Percentiles rank a stretch among this genome's conserved stretches.
Conservation (phyloP, 2,888 invertebrate genomes). For the Sinopyrophorus schimmeli region DNA sequence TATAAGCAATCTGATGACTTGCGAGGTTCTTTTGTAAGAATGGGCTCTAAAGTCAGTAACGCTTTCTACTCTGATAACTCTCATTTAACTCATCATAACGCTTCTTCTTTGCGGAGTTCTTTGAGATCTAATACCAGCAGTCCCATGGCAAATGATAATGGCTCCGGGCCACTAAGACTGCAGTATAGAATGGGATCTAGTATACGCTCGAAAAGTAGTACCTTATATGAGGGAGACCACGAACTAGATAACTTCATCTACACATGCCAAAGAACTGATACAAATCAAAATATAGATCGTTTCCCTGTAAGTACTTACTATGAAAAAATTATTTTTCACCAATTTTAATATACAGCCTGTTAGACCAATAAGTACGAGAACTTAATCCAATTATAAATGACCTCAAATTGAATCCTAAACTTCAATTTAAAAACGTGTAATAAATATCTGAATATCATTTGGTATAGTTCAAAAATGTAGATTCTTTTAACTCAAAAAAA, state of each 20-base stretch:
- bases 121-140: constrained; percentile 40
- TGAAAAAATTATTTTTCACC: too few species aligned
- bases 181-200: constrained; percentile 45
- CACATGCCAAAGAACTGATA: constrained; percentile 38
- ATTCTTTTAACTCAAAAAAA: too few species aligned
- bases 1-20: constrained; percentile 30
- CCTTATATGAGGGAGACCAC: constrained; percentile 48
- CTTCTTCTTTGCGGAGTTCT: constrained; percentile 39
- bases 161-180: constrained; percentile 41
- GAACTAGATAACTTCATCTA: constrained; percentile 41
- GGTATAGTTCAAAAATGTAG: too few species aligned
- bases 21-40: constrained; percentile 35
- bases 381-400: too few species aligned
- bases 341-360: too few species aligned
- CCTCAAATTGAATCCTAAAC: too few species aligned
- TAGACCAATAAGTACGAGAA: too few species aligned
- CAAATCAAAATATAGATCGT: constrained; percentile 41
- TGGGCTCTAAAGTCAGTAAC: constrained; percentile 42
- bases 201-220: constrained; percentile 52
- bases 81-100: constrained; percentile 43
- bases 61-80: constrained; percentile 41
- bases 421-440: too few species aligned
- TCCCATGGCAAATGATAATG: constrained; percentile 40
- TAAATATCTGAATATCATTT: too few species aligned
- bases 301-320: constrained; percentile 42